Evolutionary conservation across 2,888 invertebrate genomes (phyloP), one percentile per base, ranked within the genome.

Genomic region (Podotricha telesiphe): DNA sequence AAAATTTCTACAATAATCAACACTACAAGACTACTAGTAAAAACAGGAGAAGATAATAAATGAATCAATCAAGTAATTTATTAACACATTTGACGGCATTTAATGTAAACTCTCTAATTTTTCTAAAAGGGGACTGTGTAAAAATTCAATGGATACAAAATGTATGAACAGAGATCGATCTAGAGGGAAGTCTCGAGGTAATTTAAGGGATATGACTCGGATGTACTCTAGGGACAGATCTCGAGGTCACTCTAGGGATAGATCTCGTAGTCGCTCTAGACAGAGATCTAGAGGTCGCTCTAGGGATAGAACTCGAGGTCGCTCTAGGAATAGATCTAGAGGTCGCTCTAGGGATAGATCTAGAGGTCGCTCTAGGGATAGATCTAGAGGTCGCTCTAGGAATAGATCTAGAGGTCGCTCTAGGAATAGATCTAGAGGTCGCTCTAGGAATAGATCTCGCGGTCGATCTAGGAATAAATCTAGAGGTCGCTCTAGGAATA

Each of bases 391-490:
- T 4, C 13, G 2, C 6, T 55, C 55, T 34, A 55, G 8, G 5
- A 0, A 0, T 6, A 55, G 11, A 11, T 55, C 34, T 8, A 40
- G 67, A 19, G 50, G 47, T 10, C 22, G 61, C 28, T 51, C 22
- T 0, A 70, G 75, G 50, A 61, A 42, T 17, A 65, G 59, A 19
- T 67, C 71, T 51, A 20, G 73, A 19, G 63, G 62, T 0, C 48
- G 19, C 15, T 77, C 75, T 17, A 68, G 73, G 50, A 72, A 58
- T 5, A 58, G 28, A n/a, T 77, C 75, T 5, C 69, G 71, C 0
- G 71, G 64, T 0, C 53, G 45, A 0, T 56, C 37, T n/a, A 77
- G 0, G 13, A 0, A 13, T 50, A 50, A 6, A 50, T 50, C 50
- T 20, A 10, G 13, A 1, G 20, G 13, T 0, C 20, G 13, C 13